A percentile compares a stretch with the other conserved stretches of the same genome.
phyloP scores from a whole-genome alignment of 2,888 invertebrate genomes.

The Yponomeuta plumbellus region DNA sequence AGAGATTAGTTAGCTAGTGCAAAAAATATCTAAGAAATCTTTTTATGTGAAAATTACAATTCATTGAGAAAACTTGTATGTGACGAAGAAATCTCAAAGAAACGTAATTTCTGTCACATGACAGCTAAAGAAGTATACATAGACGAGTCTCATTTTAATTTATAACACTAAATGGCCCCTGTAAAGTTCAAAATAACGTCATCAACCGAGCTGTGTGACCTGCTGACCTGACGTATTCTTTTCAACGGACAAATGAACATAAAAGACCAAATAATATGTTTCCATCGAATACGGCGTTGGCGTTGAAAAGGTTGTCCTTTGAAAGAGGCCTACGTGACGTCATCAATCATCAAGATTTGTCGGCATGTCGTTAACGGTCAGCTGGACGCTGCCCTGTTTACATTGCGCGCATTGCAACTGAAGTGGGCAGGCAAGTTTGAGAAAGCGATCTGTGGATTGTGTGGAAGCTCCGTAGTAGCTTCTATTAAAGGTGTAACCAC shows the following conservation, averaged over 20 bases:
- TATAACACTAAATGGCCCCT: no score
- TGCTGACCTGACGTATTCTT: background rate
- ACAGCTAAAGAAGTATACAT: no score
- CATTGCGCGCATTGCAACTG: background rate
- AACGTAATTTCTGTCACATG: no score
- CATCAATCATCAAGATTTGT: conserved; percentile 8
- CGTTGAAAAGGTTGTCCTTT: conserved; percentile 5
- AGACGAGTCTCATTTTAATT: no score
- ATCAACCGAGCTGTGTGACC: background rate
- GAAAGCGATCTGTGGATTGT: background rate
- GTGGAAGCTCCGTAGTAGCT: no score
- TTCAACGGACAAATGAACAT: background rate
- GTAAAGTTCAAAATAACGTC: no score
- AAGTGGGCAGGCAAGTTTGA: background rate
- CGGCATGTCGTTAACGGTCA: conserved; percentile 1
- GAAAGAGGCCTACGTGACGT: background rate
- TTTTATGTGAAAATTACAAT: no score
- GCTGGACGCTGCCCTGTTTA: background rate
- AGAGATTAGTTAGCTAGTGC: no score
- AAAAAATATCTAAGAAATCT: no score
- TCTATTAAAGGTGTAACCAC: no score
- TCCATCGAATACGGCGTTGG: background rate
- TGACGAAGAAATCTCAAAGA: no score
- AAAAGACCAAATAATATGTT: background rate
- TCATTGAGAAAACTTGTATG: no score